Conservation (phyloP, 2,888 invertebrate genomes). For the Dione juno region DNA sequence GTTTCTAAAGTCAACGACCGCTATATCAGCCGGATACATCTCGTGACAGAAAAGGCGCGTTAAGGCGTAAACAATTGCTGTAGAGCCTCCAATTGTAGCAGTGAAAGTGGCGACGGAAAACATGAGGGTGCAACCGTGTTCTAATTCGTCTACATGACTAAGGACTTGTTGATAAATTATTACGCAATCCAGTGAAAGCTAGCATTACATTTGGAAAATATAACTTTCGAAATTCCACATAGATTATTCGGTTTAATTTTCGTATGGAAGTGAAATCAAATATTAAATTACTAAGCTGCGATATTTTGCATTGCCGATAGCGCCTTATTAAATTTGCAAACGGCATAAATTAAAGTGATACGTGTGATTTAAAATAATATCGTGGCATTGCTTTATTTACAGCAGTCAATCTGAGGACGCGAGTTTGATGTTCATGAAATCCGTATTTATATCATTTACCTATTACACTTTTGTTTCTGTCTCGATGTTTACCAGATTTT, state of each 20-base stretch:
- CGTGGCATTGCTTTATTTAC: not conserved
- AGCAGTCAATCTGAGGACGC: not conserved
- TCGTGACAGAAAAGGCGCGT: slow-evolving; percentile 63
- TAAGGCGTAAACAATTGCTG: slow-evolving; percentile 60
- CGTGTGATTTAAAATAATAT: slow-evolving; percentile 5
- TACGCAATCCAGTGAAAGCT: slow-evolving; percentile 38
- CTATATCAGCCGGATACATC: slow-evolving; percentile 71
- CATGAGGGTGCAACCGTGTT: slow-evolving; percentile 37
- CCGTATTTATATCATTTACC: too few species aligned
- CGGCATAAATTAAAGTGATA: not conserved
- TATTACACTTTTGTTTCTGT: too few species aligned
- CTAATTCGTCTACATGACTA: slow-evolving; percentile 19
- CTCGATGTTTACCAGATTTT: too few species aligned
- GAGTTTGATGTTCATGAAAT: too few species aligned
- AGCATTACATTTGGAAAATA: slow-evolving; percentile 39
- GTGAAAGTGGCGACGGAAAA: slow-evolving; percentile 58
- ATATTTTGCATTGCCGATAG: slow-evolving; percentile 34
- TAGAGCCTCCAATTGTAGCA: slow-evolving; percentile 55
- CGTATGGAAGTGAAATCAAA: slow-evolving; percentile 43
- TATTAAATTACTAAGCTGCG: slow-evolving; percentile 38
- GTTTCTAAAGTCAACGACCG: slow-evolving; percentile 61
- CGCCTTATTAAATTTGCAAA: slow-evolving; percentile 21
- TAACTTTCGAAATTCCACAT: slow-evolving; percentile 49
- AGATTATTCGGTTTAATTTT: slow-evolving; percentile 46
- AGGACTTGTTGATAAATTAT: slow-evolving; percentile 26